These are phyloP conservation scores for Rhabdomys dilectus DNA, from an alignment of 2,113 vertebrate species.

Conservation along the genomic window DNA sequence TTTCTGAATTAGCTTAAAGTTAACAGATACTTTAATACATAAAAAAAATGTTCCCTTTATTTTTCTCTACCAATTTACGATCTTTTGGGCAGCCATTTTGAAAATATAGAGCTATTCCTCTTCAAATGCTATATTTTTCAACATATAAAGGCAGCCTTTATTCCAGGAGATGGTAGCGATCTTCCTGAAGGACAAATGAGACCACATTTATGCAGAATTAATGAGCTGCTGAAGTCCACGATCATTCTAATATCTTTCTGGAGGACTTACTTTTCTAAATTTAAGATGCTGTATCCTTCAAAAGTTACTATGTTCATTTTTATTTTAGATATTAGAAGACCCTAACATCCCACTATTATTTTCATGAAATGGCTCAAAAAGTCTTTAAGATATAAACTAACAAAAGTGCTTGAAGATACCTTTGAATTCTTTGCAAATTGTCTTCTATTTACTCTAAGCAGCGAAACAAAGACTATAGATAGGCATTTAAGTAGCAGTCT, in stretches of 20 bases:
- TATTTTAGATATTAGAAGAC: slow-evolving; percentile 46
- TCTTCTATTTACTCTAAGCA: slow-evolving; percentile 73
- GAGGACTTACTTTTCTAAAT: slow-evolving; percentile 37
- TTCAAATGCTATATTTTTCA: not conserved
- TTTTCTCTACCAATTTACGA: not conserved
- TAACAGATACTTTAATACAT: not conserved
- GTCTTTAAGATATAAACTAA: slow-evolving; percentile 53
- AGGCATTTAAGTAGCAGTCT: slow-evolving; percentile 81
- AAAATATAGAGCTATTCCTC: not conserved
- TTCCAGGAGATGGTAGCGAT: not conserved
- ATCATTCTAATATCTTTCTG: slow-evolving; percentile 57
- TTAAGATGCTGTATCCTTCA: slow-evolving; percentile 16
- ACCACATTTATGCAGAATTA: slow-evolving; percentile 34
- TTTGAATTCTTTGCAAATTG: slow-evolving; percentile 54
- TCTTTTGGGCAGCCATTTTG: not conserved
- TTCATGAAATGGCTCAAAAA: slow-evolving; percentile 58
- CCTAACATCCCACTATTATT: slow-evolving; percentile 54
- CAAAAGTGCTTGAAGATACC: slow-evolving; percentile 43
- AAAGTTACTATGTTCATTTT: slow-evolving; percentile 53
- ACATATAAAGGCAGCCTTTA: not conserved
- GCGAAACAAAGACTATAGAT: slow-evolving; percentile 65
- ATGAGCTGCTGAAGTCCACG: not conserved
- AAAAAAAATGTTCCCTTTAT: not conserved
- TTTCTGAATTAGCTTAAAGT: not conserved
- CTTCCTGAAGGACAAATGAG: slow-evolving; percentile 34